A percentile compares a stretch with the other conserved stretches of the same genome.
Evolutionary conservation across 2,888 invertebrate species (phyloP).

Genomic region (Rugalucina vietnamica): DNA sequence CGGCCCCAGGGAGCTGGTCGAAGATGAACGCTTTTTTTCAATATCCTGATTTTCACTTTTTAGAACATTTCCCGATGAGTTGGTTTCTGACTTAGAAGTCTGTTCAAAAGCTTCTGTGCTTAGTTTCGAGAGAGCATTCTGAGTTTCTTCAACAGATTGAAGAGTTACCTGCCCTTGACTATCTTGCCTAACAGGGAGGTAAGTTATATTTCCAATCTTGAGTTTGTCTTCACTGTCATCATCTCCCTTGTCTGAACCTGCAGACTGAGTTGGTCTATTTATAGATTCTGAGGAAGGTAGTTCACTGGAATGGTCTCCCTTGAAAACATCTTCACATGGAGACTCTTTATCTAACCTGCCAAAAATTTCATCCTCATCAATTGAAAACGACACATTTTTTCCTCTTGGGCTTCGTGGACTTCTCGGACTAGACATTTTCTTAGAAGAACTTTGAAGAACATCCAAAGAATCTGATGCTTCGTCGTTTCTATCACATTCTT

Average conservation of each 20-base stretch:
- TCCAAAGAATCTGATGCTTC: constrained; percentile 4
- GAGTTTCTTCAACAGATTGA: constrained; percentile 59
- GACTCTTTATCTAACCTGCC: neutral
- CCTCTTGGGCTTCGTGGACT: neutral
- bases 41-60: constrained; percentile 39
- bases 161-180: constrained; percentile 58
- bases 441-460: constrained; percentile 23
- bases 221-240: constrained; percentile 19
- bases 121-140: constrained; percentile 58
- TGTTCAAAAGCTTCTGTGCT: constrained; percentile 62
- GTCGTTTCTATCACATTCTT: constrained; percentile 7
- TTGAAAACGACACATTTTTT: neutral
- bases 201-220: constrained; percentile 69
- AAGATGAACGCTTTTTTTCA: constrained; percentile 47
- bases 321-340: neutral
- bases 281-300: neutral
- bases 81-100: constrained; percentile 53
- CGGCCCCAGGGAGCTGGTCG: constrained; percentile 69
- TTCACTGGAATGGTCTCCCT: neutral
- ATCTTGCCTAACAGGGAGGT: constrained; percentile 68
- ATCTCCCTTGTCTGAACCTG: neutral
- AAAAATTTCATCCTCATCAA: constrained; percentile 6
- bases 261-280: neutral
- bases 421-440: constrained; percentile 4
- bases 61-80: constrained; percentile 39